phyloP scores from a whole-genome alignment of 1,140 invertebrate species.

The Lepeophtheirus salmonis region DNA sequence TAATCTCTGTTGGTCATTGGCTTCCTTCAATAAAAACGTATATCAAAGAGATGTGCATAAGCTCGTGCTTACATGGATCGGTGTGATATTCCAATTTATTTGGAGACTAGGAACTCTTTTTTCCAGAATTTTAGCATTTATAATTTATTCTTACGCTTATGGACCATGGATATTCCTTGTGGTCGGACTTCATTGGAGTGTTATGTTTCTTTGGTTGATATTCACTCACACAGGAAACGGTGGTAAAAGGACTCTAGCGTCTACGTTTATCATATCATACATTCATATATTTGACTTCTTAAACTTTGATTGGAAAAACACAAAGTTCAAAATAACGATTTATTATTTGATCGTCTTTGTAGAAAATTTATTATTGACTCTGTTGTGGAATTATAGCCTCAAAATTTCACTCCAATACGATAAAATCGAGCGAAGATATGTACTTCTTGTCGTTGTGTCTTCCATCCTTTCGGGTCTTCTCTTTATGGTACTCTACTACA shows the following conservation, averaged over 20 bases:
- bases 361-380: conserved; percentile 56
- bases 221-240: conserved; percentile 45
- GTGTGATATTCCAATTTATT: conserved; percentile 61
- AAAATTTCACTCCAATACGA: conserved; percentile 24
- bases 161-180: conserved; percentile 61
- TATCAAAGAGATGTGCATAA: conserved; percentile 47
- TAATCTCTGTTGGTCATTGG: conserved; percentile 70
- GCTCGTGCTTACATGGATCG: conserved; percentile 65
- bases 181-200: conserved; percentile 55
- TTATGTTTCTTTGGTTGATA: conserved; percentile 65
- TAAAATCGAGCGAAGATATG: conserved; percentile 35
- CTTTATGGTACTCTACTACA: conserved; percentile 68
- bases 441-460: conserved; percentile 38
- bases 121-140: conserved; percentile 53
- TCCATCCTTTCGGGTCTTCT: conserved; percentile 55
- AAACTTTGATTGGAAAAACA: conserved; percentile 59
- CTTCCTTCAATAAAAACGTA: conserved; percentile 74
- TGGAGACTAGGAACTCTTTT: conserved; percentile 70
- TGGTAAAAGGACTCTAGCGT: conserved; percentile 33
- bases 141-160: conserved; percentile 65
- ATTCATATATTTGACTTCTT: conserved; percentile 78
- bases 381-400: conserved; percentile 40
- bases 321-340: conserved; percentile 57
- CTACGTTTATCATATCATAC: conserved; percentile 55
- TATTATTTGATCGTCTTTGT: conserved; percentile 81